These are phyloP conservation scores for Drosophila seguyi DNA, from an alignment of 1,140 invertebrate species.

Conservation along the genomic window DNA sequence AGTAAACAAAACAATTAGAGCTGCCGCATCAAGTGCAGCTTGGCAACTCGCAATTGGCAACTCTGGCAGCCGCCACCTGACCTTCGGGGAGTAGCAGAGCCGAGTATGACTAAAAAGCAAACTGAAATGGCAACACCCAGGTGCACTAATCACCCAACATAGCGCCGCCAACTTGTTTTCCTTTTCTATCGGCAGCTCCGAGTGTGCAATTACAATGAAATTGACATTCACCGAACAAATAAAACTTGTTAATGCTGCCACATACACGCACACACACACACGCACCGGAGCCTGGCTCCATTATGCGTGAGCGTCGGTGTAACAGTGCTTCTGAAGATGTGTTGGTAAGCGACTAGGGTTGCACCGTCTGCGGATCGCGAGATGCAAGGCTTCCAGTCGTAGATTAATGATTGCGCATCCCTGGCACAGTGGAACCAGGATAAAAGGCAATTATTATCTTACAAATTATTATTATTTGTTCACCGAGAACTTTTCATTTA, in stretches of 20 bases:
- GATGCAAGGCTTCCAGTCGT: constrained; percentile 14
- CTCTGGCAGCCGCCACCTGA: constrained; percentile 44
- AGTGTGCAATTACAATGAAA: constrained; percentile 75
- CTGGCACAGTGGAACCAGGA: constrained; percentile 17
- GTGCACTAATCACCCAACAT: constrained; percentile 24
- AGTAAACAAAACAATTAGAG: constrained; percentile 82
- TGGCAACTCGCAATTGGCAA: constrained; percentile 35
- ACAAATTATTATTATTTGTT: neutral
- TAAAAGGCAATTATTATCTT: neutral
- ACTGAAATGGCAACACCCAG: constrained; percentile 65
- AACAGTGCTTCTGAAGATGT: neutral
- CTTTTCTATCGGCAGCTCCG: constrained; percentile 40
- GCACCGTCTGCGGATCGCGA: constrained; percentile 22
- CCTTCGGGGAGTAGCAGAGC: constrained; percentile 49
- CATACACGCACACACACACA: constrained; percentile 39
- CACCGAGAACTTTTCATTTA: neutral
- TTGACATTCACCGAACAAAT: constrained; percentile 79
- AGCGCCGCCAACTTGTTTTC: constrained; percentile 69
- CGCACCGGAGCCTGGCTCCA: constrained; percentile 13
- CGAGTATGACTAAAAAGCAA: constrained; percentile 28
- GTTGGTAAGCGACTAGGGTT: constrained; percentile 26
- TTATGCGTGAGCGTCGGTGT: constrained; percentile 15
- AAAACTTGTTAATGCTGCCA: constrained; percentile 75
- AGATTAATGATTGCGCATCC: constrained; percentile 11
- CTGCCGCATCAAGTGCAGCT: constrained; percentile 51